phyloP scores from a whole-genome alignment of 2,888 invertebrate species.

The Cheilosia pagana region DNA sequence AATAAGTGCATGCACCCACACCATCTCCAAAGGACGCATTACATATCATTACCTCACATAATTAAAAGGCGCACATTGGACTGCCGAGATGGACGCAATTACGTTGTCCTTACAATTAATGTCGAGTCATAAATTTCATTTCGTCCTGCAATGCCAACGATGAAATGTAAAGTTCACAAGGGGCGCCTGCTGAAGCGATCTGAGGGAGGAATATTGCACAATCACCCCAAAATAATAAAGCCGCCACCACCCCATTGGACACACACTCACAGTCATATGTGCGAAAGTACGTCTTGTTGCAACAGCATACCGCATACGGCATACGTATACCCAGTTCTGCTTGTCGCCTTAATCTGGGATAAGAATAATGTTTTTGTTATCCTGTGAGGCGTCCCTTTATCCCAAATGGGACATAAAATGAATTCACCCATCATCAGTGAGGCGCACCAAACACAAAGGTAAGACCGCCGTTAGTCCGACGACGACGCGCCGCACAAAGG shows the following conservation, averaged over 20 bases:
- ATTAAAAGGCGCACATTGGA: conserved; percentile 68
- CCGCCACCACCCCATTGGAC: background rate
- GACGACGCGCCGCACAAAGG: conserved; percentile 25
- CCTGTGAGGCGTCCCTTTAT: conserved; percentile 71
- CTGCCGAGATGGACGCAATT: conserved; percentile 54
- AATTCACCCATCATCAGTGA: conserved; percentile 64
- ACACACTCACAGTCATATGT: background rate
- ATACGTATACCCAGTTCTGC: conserved; percentile 53
- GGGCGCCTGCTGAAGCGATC: background rate
- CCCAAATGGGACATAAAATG: conserved; percentile 69
- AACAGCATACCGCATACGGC: conserved; percentile 20
- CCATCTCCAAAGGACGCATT: conserved; percentile 38
- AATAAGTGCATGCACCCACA: conserved; percentile 26
- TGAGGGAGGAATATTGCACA: conserved; percentile 59
- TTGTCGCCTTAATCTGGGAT: conserved; percentile 73
- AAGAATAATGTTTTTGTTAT: conserved; percentile 75
- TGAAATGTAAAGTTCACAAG: conserved; percentile 17
- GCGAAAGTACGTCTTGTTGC: conserved; percentile 27
- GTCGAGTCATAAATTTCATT: conserved; percentile 81
- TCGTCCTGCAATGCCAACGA: conserved; percentile 35
- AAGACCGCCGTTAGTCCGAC: conserved; percentile 33
- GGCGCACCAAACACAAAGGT: conserved; percentile 57
- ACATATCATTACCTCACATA: conserved; percentile 72
- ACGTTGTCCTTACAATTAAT: conserved; percentile 77
- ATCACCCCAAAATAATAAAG: conserved; percentile 47